These are phyloP conservation scores for Pelecanoides urinatrix DNA, from an alignment of 2,113 vertebrate genomes.

Conservation along the genomic window DNA sequence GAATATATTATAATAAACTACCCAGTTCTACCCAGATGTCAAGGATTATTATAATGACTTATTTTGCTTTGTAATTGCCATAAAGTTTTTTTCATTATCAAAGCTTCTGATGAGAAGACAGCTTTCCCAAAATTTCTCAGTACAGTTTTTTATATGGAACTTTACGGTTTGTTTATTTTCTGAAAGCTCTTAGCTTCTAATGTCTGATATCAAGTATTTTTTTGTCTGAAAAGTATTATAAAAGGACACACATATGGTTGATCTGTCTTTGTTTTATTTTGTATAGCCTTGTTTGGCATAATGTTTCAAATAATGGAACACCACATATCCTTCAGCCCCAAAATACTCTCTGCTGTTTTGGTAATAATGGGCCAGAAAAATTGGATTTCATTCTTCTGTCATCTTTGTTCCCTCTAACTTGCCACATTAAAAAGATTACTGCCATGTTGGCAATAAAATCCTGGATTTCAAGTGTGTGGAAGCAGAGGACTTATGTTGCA, in stretches of 20 bases:
- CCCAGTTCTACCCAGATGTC: constrained; percentile 12
- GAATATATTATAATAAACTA: constrained; percentile 1
- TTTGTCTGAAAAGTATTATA: not conserved
- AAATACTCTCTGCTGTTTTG: not conserved
- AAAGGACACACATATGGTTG: not conserved
- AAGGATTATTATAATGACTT: constrained; percentile 29
- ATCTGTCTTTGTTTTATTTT: not conserved
- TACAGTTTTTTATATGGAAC: not conserved
- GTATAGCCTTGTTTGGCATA: not conserved
- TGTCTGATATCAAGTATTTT: not conserved
- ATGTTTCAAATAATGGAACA: not conserved
- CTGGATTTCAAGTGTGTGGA: not conserved
- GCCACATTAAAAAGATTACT: not conserved
- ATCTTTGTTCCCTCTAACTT: not conserved
- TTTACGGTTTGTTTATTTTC: not conserved
- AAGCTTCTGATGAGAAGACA: constrained; percentile 2
- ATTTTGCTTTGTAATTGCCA: constrained; percentile 16
- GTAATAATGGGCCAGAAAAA: not conserved
- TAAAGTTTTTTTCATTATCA: constrained; percentile 19
- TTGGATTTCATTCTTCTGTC: not conserved
- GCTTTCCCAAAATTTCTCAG: not conserved
- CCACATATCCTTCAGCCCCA: not conserved
- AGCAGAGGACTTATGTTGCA: not conserved
- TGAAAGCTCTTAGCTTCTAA: not conserved
- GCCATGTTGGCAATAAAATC: not conserved